These are phyloP conservation scores for Gortyna flavago DNA, from an alignment of 2,888 invertebrate genomes.

Conservation along the genomic window DNA sequence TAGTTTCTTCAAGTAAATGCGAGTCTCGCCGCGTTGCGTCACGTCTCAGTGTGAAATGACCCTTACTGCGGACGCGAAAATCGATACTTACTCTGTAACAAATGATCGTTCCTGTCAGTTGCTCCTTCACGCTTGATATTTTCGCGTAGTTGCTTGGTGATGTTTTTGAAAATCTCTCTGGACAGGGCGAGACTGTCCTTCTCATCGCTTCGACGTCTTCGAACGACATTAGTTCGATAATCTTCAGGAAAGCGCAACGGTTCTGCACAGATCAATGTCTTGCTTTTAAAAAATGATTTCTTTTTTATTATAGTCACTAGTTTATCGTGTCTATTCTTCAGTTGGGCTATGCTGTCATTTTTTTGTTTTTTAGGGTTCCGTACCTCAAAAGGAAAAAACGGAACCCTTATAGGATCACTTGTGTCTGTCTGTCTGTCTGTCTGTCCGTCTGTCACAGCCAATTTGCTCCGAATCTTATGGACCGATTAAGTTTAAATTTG, in stretches of 20 bases:
- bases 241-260: constrained; percentile 85
- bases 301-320: constrained; percentile 11
- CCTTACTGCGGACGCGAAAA: constrained; percentile 61
- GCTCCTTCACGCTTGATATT: constrained; percentile 87
- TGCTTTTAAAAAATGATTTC: constrained; percentile 54
- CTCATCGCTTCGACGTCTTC: constrained; percentile 84
- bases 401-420: too few species aligned
- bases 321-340: constrained; percentile 9
- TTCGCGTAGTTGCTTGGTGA: constrained; percentile 88
- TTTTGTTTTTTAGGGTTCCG: too few species aligned
- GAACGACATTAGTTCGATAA: constrained; percentile 79
- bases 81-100: constrained; percentile 84
- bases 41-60: not conserved
- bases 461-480: too few species aligned
- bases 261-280: constrained; percentile 76
- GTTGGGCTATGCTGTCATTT: not conserved
- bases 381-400: too few species aligned
- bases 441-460: too few species aligned
- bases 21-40: too few species aligned
- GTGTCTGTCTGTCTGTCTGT: too few species aligned
- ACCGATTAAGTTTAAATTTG: too few species aligned
- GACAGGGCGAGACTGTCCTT: constrained; percentile 87
- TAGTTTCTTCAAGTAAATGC: not conserved
- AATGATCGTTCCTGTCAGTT: constrained; percentile 85
- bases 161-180: constrained; percentile 89